Base-by-base conservation (phyloP, 2,888 invertebrate genomes). In the Psylliodes chrysocephalus region DNA sequence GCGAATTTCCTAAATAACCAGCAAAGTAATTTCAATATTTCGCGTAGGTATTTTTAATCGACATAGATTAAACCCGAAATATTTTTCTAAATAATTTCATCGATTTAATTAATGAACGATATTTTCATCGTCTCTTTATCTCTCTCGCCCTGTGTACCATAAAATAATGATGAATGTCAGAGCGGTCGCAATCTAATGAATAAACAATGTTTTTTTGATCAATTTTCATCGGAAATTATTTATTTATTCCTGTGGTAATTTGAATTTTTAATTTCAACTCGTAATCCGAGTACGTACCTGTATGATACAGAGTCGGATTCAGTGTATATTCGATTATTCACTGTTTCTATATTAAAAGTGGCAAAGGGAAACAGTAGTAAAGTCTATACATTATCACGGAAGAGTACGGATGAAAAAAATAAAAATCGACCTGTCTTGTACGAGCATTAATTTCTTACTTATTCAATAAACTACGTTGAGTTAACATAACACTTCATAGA, bases 161-260 rank as follows among this genome's bases (percentile, higher is more conserved):
- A 22, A 47, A 47, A 25, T 47, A 25, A 47, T 47, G 22, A 47
- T 25, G 22, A 47, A 47, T 47, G 47, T 47, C 19, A 8, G n/a
- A 47, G 22, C 22, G 47, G 47, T 47, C 47, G 25, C 8, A 25
- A 47, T 22, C 28, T 25, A 30, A 56, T 46, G 44, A 46, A 56
- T 46, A 56, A 56, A 56, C 33, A 46, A 12, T 19, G 46, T 30
- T 46, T 30, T 46, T 30, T 56, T 46, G 44, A 33, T 33, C 15
- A 56, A 56, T 56, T 56, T 56, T 17, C 56, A 56, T 46, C 33
- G 33, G 19, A 56, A 56, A 19, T 56, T 33, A 35, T 56, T 56
- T 56, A 56, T 56, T 56, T 46, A 56, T 56, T 44, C 33, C 44
- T 56, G 44, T 12, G 12, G 46, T 56, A 8, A 56, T 56, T 56